Evolutionary conservation across 2,888 invertebrate species (phyloP).

Genomic region (Patella caerulea): DNA sequence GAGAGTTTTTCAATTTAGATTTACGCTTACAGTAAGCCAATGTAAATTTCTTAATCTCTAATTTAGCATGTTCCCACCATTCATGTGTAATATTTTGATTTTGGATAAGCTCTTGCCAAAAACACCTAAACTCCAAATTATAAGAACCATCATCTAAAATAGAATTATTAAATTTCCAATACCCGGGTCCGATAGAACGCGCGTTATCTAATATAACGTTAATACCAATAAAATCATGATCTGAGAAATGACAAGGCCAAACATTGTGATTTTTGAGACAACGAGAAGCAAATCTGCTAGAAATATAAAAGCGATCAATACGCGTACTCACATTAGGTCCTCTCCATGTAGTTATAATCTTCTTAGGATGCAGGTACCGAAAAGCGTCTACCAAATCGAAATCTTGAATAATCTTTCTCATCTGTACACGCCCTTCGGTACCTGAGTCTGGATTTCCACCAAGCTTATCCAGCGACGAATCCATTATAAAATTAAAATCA

Average conservation of each 20-base stretch:
- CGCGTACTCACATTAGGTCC: not conserved
- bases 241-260: slow-evolving; percentile 4
- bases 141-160: not conserved
- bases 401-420: slow-evolving; percentile 22
- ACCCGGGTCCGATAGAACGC: not conserved
- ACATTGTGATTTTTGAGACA: slow-evolving; percentile 12
- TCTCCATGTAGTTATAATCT: not conserved
- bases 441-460: slow-evolving; percentile 26
- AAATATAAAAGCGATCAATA: no score
- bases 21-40: not conserved
- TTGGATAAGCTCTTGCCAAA: not conserved
- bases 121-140: not conserved
- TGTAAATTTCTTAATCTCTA: slow-evolving; percentile 1
- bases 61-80: slow-evolving; percentile 1
- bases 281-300: no score
- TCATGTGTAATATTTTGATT: not conserved
- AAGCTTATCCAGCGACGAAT: slow-evolving; percentile 24
- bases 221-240: not conserved
- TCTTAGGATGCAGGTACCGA: slow-evolving; percentile 19
- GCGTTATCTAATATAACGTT: not conserved
- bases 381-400: slow-evolving; percentile 26
- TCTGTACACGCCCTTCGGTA: slow-evolving; percentile 18
- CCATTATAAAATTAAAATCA: slow-evolving; percentile 33
- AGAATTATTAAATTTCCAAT: slow-evolving; percentile 3
- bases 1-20: not conserved